Percentiles rank a stretch among this genome's conserved stretches.
Conservation (phyloP, 2,797 vertebrate species). For the Nannoperca obscura region DNA sequence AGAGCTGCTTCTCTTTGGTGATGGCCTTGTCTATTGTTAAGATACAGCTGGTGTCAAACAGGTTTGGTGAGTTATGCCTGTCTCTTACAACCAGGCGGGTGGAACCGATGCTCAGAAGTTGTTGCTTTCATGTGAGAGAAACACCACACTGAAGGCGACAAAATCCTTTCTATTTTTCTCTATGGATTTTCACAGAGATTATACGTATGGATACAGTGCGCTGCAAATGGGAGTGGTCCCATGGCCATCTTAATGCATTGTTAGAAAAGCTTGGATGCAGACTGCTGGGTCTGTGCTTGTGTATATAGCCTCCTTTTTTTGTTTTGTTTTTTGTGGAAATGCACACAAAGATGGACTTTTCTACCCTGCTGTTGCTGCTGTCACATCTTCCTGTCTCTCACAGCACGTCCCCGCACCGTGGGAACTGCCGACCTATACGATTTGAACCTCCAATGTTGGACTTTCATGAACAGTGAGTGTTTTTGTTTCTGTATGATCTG, state of each 20-base stretch:
- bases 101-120: conserved; percentile 36
- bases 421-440: conserved; percentile 95
- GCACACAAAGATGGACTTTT: conserved; percentile 60
- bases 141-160: background rate
- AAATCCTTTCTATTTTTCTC: accelerated
- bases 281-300: conserved; percentile 1
- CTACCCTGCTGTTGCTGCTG: conserved; percentile 53
- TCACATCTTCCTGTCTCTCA: conserved; percentile 67
- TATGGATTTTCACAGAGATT: conserved; percentile 32
- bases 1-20: conserved; percentile 35
- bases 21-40: conserved; percentile 60
- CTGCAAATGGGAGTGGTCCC: conserved; percentile 29
- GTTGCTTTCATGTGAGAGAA: conserved; percentile 22
- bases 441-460: conserved; percentile 99
- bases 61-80: conserved; percentile 66
- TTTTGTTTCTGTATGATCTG: background rate
- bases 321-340: conserved; percentile 24
- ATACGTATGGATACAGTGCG: conserved; percentile 38
- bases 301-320: conserved; percentile 36
- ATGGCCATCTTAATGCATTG: background rate
- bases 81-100: background rate
- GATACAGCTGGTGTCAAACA: conserved; percentile 68
- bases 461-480: conserved; percentile 98
- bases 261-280: conserved; percentile 6
- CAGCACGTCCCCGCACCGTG: conserved; percentile 92